phyloP scores from a whole-genome alignment of 2,113 vertebrate genomes.

The Mustelus asterias region DNA sequence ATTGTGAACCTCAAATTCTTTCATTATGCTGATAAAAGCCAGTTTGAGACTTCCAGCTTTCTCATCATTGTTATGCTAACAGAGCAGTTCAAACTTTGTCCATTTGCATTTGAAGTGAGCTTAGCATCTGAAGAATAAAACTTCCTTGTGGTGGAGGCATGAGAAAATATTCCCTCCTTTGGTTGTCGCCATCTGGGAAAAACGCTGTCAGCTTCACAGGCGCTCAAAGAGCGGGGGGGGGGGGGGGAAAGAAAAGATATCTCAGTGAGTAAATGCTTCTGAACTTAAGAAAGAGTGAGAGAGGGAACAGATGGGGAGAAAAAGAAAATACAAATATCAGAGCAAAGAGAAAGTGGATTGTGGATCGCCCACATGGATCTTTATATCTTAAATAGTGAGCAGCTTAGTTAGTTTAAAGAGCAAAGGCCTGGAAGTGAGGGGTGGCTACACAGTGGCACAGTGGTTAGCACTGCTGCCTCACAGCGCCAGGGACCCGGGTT shows the following conservation, averaged over 20 bases:
- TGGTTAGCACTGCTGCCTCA: too few relatives aligned
- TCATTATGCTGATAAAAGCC: slow-evolving; percentile 11
- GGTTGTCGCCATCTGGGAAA: slow-evolving; percentile 29
- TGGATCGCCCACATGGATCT: not conserved
- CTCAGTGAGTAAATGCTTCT: slow-evolving; percentile 29
- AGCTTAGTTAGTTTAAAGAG: not conserved
- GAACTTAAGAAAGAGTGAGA: slow-evolving; percentile 25
- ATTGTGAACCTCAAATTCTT: slow-evolving; percentile 35
- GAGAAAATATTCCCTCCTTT: slow-evolving; percentile 33
- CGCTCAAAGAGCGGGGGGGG: not conserved
- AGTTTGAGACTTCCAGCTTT: not conserved
- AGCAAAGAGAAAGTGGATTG: not conserved
- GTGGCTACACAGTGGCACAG: not conserved
- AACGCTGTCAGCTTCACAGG: not conserved
- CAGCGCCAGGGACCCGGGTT: too few relatives aligned
- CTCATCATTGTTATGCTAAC: slow-evolving; percentile 43
- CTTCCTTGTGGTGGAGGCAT: slow-evolving; percentile 35
- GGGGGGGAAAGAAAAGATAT: slow-evolving; percentile 12
- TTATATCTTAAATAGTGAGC: not conserved
- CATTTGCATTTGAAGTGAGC: slow-evolving; percentile 43
- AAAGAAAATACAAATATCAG: slow-evolving; percentile 10
- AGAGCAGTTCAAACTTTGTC: not conserved
- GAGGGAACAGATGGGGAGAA: not conserved
- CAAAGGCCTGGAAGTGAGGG: not conserved
- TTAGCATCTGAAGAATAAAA: slow-evolving; percentile 30